Conservation (phyloP, 2,113 vertebrate genomes). For the Hydrochoerus hydrochaeris region DNA sequence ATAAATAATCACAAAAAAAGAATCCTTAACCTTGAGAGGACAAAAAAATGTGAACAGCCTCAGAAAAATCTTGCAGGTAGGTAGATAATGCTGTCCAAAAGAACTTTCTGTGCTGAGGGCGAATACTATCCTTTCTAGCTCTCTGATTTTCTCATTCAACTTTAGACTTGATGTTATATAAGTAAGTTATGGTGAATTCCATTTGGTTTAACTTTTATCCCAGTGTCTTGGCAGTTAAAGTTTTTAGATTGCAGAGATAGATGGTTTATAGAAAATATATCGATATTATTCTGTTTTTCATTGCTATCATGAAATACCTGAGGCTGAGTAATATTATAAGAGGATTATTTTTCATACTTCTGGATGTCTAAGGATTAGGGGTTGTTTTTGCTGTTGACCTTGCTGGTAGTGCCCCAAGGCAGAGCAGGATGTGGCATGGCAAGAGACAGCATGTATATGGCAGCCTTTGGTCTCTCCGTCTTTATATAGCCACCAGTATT, state of each 20-base stretch:
- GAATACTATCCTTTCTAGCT: background rate
- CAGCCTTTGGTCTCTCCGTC: background rate
- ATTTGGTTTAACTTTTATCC: background rate
- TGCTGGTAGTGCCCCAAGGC: background rate
- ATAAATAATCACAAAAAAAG: background rate
- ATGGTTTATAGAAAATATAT: background rate
- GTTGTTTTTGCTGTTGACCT: background rate
- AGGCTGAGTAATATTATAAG: background rate
- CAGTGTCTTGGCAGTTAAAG: background rate
- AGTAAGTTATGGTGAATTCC: background rate
- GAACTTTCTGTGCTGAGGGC: background rate
- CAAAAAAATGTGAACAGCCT: background rate
- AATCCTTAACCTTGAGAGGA: background rate
- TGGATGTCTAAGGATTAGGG: background rate
- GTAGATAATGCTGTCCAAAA: background rate
- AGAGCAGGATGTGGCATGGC: background rate
- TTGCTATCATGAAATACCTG: background rate
- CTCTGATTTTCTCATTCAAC: background rate
- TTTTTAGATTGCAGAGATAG: background rate
- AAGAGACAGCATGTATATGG: background rate
- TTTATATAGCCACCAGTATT: background rate
- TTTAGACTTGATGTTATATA: background rate
- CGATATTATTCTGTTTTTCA: background rate
- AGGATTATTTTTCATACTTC: background rate
- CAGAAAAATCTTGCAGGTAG: background rate